phyloP scores from a whole-genome alignment of 2,888 invertebrate species.

The Lacanobia wlatinum region DNA sequence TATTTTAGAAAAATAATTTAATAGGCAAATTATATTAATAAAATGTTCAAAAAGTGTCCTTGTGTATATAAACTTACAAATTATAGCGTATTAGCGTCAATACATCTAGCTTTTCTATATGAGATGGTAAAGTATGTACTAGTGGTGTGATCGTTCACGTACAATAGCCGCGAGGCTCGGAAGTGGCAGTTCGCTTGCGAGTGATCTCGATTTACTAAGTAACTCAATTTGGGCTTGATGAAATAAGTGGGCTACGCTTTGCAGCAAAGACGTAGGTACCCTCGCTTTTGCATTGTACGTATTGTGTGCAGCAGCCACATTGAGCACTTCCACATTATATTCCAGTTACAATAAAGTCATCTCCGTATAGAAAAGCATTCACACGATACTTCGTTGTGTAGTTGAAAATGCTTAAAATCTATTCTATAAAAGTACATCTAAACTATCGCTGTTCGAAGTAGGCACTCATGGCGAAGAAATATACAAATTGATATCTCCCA shows the following conservation, averaged over 20 bases:
- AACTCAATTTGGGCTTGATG: constrained; percentile 49
- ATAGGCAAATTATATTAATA: constrained; percentile 89
- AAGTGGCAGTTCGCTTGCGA: constrained; percentile 28
- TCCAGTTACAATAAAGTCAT: constrained; percentile 32
- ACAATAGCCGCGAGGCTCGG: constrained; percentile 22
- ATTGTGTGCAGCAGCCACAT: constrained; percentile 21
- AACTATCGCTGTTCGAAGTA: constrained; percentile 75
- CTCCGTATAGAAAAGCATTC: constrained; percentile 55
- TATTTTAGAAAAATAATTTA: constrained; percentile 90
- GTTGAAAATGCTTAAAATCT: constrained; percentile 64
- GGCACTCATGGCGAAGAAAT: constrained; percentile 78
- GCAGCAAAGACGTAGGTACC: constrained; percentile 17
- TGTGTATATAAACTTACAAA: constrained; percentile 87
- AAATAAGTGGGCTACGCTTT: constrained; percentile 48
- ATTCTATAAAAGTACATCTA: constrained; percentile 62
- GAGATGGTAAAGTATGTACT: constrained; percentile 7
- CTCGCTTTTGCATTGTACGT: constrained; percentile 29
- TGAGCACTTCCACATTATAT: constrained; percentile 5
- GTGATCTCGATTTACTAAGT: constrained; percentile 48
- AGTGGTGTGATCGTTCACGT: constrained; percentile 2
- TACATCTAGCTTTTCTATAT: constrained; percentile 64
- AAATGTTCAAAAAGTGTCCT: constrained; percentile 90
- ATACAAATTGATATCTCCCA: constrained; percentile 57
- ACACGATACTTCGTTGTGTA: constrained; percentile 67
- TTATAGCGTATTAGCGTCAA: constrained; percentile 81